phyloP scores from a whole-genome alignment of 2,113 vertebrate genomes.

The Mugil cephalus region DNA sequence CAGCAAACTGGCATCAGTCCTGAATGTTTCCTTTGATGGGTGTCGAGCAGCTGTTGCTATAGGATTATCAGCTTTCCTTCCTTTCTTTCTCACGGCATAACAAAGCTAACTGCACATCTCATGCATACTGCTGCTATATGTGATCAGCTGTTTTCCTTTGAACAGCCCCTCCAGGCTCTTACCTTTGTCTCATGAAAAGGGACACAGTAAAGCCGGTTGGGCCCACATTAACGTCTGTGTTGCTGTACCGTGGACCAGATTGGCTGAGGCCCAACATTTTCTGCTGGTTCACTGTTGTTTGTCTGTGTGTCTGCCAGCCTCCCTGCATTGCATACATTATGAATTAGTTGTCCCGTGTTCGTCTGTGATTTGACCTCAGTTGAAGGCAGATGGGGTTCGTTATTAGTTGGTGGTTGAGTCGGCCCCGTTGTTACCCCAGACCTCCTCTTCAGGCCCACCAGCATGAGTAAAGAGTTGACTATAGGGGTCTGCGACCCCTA shows the following conservation, averaged over 20 bases:
- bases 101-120: slow-evolving; percentile 15
- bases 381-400: slow-evolving; percentile 15
- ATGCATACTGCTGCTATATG: slow-evolving; percentile 19
- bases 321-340: slow-evolving; percentile 38
- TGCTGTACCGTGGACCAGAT: slow-evolving; percentile 4
- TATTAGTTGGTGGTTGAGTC: slow-evolving; percentile 10
- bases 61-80: slow-evolving; percentile 32
- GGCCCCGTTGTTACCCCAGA: slow-evolving; percentile 4
- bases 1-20: slow-evolving; percentile 26
- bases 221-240: not conserved
- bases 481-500: too few relatives aligned
- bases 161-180: not conserved
- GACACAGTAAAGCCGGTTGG: not conserved
- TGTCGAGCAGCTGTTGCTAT: slow-evolving; percentile 35
- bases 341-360: slow-evolving; percentile 35
- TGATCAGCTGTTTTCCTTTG: slow-evolving; percentile 27
- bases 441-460: not conserved
- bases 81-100: slow-evolving; percentile 7
- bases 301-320: slow-evolving; percentile 5
- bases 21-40: slow-evolving; percentile 27
- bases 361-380: slow-evolving; percentile 46
- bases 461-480: slow-evolving; percentile 12
- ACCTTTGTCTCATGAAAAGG: not conserved
- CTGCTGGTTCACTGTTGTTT: slow-evolving; percentile 23
- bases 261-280: slow-evolving; percentile 22